Evolutionary conservation across 2,888 invertebrate genomes (phyloP).

Genomic region (Drosophila meridiana): DNA sequence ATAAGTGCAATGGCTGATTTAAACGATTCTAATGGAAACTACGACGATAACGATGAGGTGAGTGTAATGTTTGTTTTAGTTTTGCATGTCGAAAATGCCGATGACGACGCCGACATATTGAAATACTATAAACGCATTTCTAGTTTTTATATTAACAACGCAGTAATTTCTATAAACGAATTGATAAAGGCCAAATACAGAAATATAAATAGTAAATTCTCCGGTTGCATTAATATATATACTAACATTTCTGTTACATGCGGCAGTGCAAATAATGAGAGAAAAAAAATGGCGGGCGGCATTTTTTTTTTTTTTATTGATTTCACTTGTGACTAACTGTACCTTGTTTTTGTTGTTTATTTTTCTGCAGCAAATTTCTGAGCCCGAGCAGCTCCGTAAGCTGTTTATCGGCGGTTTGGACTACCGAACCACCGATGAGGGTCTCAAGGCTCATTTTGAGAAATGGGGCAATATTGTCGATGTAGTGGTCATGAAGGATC

Average conservation of each 20-base stretch:
- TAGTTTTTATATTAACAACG: not conserved
- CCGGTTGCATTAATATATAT: not conserved
- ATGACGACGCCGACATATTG: constrained; percentile 43
- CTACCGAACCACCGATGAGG: constrained; percentile 96
- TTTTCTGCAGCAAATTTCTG: constrained; percentile 78
- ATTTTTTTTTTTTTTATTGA: constrained; percentile 35
- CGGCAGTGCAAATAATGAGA: constrained; percentile 55
- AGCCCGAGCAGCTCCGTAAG: constrained; percentile 92
- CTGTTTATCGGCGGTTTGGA: constrained; percentile 98
- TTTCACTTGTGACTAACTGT: constrained; percentile 63
- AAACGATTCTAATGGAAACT: constrained; percentile 79
- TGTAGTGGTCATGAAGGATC: constrained; percentile 98
- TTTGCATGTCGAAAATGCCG: constrained; percentile 30
- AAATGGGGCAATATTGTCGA: constrained; percentile 99
- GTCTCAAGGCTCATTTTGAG: constrained; percentile 96
- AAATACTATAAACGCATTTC: constrained; percentile 23
- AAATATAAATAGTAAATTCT: not conserved
- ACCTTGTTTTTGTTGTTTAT: constrained; percentile 30
- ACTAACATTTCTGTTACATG: constrained; percentile 12
- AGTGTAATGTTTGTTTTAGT: constrained; percentile 26
- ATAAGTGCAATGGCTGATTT: constrained; percentile 65
- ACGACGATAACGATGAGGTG: constrained; percentile 79
- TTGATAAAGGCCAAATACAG: not conserved
- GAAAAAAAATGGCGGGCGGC: constrained; percentile 68
- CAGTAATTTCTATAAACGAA: no score